Evolutionary conservation across 2,888 invertebrate species (phyloP), one percentile per base, ranked within the genome.

Genomic region (Rapana venosa): DNA sequence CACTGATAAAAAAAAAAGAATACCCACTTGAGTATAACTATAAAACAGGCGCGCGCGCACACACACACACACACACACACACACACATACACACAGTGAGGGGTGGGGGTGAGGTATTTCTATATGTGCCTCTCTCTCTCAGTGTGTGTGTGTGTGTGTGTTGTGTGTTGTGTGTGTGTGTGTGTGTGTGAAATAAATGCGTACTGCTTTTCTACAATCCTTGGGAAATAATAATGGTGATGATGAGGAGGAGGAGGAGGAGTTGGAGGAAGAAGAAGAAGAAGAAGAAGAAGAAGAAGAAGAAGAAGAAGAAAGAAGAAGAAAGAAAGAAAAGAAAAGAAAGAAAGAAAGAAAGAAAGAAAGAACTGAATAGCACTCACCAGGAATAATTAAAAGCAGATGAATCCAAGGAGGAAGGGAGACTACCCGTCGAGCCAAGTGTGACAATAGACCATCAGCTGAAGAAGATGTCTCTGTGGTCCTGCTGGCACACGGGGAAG

Each of bases 391-490:
- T 4, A 36, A 47, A 26, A 81, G 47, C 81, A 81, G 81, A 36
- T 30, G 81, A 81, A 81, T 81, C 36, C 81, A 36, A 22, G 47
- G 81, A 11, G 81, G 22, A 26, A 81, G 36, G 20, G 81, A 36
- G 81, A 81, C 47, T 15, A 81, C 26, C 47, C 26, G 36, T 47
- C 26, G 81, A 36, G 81, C 81, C 81, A 81, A 81, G 36, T 81
- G 11, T 81, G 47, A 81, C 86, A n/a, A 86, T 86, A 61, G 58
- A 86, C 86, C 81, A 81, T 81, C 81, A 81, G 81, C 81, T 81
- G 47, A 81, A 81, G 36, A 36, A 47, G 81, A 47, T 81, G 36
- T 81, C 47, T 81, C 36, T 81, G 81, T 81, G 81, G 81, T 81
- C 81, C 81, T 81, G 81, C 26, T 22, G 66, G 26, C 66, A 66